Percentiles rank a stretch among this genome's conserved stretches.
Evolutionary conservation across 2,888 invertebrate genomes (phyloP).

Genomic region (Drosophila mulleri): DNA sequence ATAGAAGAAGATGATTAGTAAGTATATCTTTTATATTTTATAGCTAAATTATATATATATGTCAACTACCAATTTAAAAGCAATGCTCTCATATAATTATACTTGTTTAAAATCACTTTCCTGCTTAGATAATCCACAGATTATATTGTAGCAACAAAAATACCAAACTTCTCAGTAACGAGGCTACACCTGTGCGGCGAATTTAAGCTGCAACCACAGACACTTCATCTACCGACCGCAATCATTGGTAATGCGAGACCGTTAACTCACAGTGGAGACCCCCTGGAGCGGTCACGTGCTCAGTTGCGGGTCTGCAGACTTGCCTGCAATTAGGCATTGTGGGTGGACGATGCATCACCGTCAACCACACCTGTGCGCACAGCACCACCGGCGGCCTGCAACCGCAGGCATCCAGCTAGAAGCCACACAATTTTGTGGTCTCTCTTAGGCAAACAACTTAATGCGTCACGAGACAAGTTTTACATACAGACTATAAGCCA

Average conservation of each 20-base stretch:
- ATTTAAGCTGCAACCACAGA: slow-evolving; percentile 62
- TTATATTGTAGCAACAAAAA: slow-evolving; percentile 3
- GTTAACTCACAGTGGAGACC: slow-evolving; percentile 33
- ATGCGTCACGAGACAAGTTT: slow-evolving; percentile 50
- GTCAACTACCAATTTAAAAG: background rate
- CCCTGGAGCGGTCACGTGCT: slow-evolving; percentile 30
- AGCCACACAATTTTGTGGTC: slow-evolving; percentile 69
- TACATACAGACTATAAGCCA: slow-evolving; percentile 1
- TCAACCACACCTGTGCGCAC: slow-evolving; percentile 33
- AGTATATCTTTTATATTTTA: background rate
- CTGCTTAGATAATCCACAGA: background rate
- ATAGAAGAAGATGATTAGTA: background rate
- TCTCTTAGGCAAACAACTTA: slow-evolving; percentile 35
- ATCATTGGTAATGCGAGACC: slow-evolving; percentile 64
- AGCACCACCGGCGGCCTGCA: background rate
- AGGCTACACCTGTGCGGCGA: slow-evolving; percentile 20
- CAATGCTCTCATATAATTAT: background rate
- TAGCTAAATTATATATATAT: background rate
- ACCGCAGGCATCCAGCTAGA: slow-evolving; percentile 51
- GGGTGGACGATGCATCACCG: slow-evolving; percentile 27
- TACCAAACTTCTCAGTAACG: background rate
- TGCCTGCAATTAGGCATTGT: slow-evolving; percentile 47
- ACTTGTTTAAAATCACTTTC: no score
- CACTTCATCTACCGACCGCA: slow-evolving; percentile 57
- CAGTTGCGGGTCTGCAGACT: slow-evolving; percentile 33